Conservation (phyloP, 2,113 vertebrate genomes). For the Callospermophilus lateralis region DNA sequence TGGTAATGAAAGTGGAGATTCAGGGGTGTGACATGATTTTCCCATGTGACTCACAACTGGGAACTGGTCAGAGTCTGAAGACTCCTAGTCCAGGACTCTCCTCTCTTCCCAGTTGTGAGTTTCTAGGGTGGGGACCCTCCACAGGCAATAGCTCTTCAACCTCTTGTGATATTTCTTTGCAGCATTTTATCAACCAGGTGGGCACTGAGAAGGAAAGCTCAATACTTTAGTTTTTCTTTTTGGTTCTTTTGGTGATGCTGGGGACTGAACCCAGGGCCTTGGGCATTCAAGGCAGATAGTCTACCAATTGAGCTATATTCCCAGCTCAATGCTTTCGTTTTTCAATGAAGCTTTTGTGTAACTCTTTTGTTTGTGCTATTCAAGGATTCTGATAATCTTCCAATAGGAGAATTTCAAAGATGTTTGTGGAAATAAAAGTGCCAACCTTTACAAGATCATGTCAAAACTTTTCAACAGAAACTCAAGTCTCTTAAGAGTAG, state of each 20-base stretch:
- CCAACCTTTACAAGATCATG: conserved; percentile 6
- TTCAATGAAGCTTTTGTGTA: background rate
- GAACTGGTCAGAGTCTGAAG: background rate
- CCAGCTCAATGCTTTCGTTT: background rate
- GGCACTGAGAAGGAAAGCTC: background rate
- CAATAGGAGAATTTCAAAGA: background rate
- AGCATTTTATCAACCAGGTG: background rate
- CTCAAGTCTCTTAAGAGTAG: background rate
- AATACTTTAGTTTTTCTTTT: background rate
- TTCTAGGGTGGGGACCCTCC: background rate
- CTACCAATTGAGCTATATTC: no score
- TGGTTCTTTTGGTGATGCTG: no score
- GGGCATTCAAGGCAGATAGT: no score
- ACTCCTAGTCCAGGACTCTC: background rate
- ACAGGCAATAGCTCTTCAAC: background rate
- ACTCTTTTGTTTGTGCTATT: conserved; percentile 28
- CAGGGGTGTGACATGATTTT: background rate
- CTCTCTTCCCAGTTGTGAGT: background rate
- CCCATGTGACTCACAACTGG: background rate
- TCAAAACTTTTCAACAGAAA: background rate
- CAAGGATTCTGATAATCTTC: conserved; percentile 31
- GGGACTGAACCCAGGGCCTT: no score
- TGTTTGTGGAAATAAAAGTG: conserved; percentile 14
- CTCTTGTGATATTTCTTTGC: background rate
- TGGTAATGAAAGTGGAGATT: background rate